phyloP scores from a whole-genome alignment of 2,888 invertebrate genomes.

The Meandrusa payeni region DNA sequence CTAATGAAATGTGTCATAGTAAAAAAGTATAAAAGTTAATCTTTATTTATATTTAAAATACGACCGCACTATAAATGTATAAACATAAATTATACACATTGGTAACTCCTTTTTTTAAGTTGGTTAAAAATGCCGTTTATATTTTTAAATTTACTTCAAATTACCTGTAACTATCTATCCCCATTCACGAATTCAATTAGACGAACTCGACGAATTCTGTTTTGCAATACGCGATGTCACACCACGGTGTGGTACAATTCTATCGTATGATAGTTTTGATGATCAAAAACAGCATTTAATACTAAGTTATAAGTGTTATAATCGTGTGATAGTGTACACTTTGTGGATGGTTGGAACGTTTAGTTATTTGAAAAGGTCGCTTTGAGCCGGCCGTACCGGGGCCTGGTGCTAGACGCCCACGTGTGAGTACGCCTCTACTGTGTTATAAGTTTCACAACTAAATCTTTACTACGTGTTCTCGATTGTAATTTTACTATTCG shows the following conservation, averaged over 20 bases:
- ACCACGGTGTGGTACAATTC: constrained; percentile 5
- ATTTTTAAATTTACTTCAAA: too few species aligned
- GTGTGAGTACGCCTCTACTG: constrained; percentile 29
- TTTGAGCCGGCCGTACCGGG: constrained; percentile 10
- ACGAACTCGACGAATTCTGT: constrained; percentile 5
- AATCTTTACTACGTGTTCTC: constrained; percentile 35
- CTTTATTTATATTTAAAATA: too few species aligned
- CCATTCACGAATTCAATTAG: too few species aligned
- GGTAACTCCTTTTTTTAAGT: too few species aligned
- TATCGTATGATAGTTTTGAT: neutral
- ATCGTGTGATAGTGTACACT: neutral
- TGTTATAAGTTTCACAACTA: constrained; percentile 41
- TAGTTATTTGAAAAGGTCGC: constrained; percentile 23
- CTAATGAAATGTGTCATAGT: too few species aligned
- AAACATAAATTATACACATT: too few species aligned
- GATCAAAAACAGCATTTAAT: neutral
- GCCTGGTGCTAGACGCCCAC: constrained; percentile 20
- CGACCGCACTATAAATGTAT: too few species aligned
- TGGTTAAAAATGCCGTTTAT: too few species aligned
- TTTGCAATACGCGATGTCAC: constrained; percentile 15
- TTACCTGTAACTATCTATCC: too few species aligned
- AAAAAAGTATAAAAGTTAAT: too few species aligned
- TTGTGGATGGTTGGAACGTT: constrained; percentile 9
- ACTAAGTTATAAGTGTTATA: neutral
- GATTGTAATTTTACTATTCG: constrained; percentile 25